These are phyloP conservation scores for Peromyscus maniculatus DNA, from an alignment of 2,113 vertebrate species.

Conservation along the genomic window DNA sequence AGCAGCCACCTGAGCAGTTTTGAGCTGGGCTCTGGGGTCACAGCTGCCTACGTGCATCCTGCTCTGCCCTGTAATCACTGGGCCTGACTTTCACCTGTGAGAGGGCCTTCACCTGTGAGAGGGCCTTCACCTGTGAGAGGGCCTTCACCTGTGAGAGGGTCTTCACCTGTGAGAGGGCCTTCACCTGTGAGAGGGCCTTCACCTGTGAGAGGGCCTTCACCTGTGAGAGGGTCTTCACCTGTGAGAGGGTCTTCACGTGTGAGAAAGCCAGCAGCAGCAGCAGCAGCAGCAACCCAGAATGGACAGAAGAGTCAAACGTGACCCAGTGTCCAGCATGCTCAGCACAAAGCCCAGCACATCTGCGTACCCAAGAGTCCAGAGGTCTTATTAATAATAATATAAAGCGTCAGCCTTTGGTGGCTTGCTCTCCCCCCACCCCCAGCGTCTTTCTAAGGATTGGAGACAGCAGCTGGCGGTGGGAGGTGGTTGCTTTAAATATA, in stretches of 20 bases:
- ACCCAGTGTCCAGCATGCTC: fast-evolving
- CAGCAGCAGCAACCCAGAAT: fast-evolving
- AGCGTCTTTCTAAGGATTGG: slow-evolving; percentile 25
- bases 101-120: not conserved
- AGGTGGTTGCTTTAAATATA: slow-evolving; percentile 78
- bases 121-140: too few relatives aligned
- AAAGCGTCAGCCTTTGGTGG: not conserved
- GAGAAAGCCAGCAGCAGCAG: too few relatives aligned
- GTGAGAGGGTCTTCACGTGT: too few relatives aligned
- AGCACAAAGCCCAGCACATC: not conserved
- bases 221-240: too few relatives aligned
- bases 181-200: not conserved
- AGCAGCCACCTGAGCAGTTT: fast-evolving
- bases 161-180: too few relatives aligned
- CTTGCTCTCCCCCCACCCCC: not conserved
- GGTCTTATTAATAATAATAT: slow-evolving; percentile 30
- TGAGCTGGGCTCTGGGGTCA: not conserved
- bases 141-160: too few relatives aligned
- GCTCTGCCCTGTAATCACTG: not conserved
- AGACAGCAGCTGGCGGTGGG: slow-evolving; percentile 77
- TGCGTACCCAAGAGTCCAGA: not conserved
- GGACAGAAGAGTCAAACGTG: fast-evolving
- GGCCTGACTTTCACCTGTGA: not conserved
- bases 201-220: too few relatives aligned
- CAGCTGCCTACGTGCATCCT: not conserved